Conservation (phyloP, 2,797 vertebrate genomes). For the Nothura maculosa region DNA sequence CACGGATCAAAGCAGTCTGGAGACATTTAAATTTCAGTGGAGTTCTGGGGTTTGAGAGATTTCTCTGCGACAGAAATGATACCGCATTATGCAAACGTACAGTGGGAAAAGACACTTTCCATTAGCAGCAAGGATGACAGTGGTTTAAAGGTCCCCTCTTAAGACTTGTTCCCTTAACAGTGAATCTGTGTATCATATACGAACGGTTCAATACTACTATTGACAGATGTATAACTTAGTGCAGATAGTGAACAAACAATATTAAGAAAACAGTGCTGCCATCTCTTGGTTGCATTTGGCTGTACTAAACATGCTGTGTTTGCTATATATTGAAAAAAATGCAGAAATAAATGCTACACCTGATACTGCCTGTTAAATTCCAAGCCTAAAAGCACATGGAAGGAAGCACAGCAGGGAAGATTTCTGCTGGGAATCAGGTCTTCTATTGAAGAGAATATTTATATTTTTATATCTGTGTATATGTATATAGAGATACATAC, state of each 20-base stretch:
- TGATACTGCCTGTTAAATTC: background rate
- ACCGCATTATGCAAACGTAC: background rate
- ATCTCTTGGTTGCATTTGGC: slow-evolving; percentile 61
- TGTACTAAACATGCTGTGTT: background rate
- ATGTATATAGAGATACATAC: background rate
- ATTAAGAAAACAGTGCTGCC: slow-evolving; percentile 76
- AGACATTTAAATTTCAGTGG: background rate
- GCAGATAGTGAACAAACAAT: background rate
- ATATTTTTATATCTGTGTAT: background rate
- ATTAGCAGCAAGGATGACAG: background rate
- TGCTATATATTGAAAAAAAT: background rate
- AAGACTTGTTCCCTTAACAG: background rate
- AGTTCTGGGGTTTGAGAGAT: background rate
- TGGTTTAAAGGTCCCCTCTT: background rate
- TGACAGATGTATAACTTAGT: background rate
- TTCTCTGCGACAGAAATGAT: background rate
- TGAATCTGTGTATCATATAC: background rate
- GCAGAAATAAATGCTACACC: background rate
- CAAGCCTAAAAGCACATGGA: background rate
- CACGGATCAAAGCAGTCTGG: background rate
- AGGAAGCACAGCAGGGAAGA: background rate
- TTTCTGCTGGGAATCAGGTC: background rate
- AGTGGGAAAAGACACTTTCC: background rate
- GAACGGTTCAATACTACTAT: background rate
- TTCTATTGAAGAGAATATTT: background rate